phyloP scores from a whole-genome alignment of 2,797 vertebrate genomes.

The Phataginus tetradactyla region DNA sequence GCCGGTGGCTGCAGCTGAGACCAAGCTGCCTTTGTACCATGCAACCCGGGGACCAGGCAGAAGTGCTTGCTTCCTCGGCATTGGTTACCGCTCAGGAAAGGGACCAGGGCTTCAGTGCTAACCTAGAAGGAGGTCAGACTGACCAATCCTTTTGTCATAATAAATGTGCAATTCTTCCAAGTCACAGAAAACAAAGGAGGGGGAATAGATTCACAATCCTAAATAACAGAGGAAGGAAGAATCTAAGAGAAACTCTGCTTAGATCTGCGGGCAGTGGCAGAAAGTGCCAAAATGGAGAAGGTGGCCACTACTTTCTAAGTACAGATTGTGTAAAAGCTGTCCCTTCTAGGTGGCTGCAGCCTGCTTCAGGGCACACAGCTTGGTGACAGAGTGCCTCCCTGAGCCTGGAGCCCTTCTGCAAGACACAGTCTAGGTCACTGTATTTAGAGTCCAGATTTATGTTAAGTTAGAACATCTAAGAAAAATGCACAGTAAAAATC shows the following conservation, averaged over 20 bases:
- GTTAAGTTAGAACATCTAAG: background rate
- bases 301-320: background rate
- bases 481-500: background rate
- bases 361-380: no score
- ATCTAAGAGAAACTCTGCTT: background rate
- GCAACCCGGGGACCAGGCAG: background rate
- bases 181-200: background rate
- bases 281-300: background rate
- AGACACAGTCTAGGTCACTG: background rate
- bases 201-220: background rate
- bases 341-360: background rate
- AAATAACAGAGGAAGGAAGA: background rate
- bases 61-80: background rate
- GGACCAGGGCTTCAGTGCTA: no score
- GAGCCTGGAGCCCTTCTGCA: background rate
- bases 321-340: accelerated
- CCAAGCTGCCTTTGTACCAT: background rate
- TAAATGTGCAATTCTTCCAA: background rate
- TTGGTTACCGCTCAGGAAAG: background rate
- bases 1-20: accelerated
- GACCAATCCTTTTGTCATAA: background rate
- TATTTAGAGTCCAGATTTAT: background rate
- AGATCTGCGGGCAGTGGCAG: background rate
- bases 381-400: background rate
- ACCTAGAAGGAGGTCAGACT: background rate